Evolutionary conservation across 2,888 invertebrate species (phyloP).

Genomic region (Listrodromus nycthemerus): DNA sequence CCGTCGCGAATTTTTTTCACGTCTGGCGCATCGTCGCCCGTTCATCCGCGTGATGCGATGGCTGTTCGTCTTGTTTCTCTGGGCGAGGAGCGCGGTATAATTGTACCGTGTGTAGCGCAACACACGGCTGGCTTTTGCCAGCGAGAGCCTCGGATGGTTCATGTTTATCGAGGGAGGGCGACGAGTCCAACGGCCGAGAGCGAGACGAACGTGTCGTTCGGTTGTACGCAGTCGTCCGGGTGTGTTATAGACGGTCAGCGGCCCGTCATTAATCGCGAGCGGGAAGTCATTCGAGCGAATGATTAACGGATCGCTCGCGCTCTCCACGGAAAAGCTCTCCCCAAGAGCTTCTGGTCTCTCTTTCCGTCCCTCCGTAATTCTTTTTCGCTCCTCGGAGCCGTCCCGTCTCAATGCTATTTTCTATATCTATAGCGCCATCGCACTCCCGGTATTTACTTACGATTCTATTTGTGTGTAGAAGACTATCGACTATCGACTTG

Average conservation of each 20-base stretch:
- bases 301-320: conserved; percentile 68
- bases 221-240: conserved; percentile 19
- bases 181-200: conserved; percentile 12
- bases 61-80: conserved; percentile 34
- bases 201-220: conserved; percentile 18
- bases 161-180: conserved; percentile 15
- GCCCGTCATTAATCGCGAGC: conserved; percentile 72
- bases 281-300: conserved; percentile 70
- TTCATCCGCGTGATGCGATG: conserved; percentile 58
- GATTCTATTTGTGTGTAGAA: conserved; percentile 41
- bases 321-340: conserved; percentile 45
- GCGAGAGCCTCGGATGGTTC: background rate
- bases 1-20: conserved; percentile 54
- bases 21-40: conserved; percentile 63
- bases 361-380: conserved; percentile 12
- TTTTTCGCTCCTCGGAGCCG: conserved; percentile 9
- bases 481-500: conserved; percentile 43
- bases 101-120: conserved; percentile 7
- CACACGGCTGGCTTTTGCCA: conserved; percentile 12
- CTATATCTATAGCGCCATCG: background rate
- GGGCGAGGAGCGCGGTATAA: conserved; percentile 18
- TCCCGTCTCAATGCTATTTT: background rate
- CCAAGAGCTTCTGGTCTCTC: conserved; percentile 8
- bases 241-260: conserved; percentile 63
- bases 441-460: conserved; percentile 44